Percentiles rank a stretch among this genome's conserved stretches.
phyloP scores from a whole-genome alignment of 2,113 vertebrate species.

The Saimiri boliviensis region DNA sequence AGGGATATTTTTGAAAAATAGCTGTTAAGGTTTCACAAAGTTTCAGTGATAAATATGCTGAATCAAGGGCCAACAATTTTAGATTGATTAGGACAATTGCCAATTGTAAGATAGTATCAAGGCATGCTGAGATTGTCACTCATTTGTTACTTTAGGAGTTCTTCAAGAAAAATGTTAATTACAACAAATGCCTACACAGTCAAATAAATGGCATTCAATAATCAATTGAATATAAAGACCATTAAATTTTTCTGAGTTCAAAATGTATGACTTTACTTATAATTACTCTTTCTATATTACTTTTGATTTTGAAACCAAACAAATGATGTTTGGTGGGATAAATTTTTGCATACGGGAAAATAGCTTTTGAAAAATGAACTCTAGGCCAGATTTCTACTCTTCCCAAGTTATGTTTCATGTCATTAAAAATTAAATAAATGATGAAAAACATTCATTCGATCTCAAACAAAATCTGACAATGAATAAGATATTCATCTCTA shows the following conservation, averaged over 20 bases:
- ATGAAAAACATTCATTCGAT: background rate
- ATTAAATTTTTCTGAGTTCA: background rate
- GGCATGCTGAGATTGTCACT: background rate
- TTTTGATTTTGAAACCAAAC: constrained; percentile 41
- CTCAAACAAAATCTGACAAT: constrained; percentile 35
- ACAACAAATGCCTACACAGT: constrained; percentile 8
- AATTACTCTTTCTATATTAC: constrained; percentile 12
- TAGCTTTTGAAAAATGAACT: constrained; percentile 39
- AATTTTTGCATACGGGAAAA: background rate
- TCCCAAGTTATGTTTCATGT: background rate
- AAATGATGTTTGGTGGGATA: background rate
- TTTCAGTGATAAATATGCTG: background rate
- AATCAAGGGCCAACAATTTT: background rate
- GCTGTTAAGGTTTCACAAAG: background rate
- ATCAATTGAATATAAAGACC: constrained; percentile 23
- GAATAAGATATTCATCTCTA: constrained; percentile 7
- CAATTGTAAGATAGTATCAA: background rate
- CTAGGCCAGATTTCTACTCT: background rate
- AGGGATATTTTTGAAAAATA: constrained; percentile 9
- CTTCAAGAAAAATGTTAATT: background rate
- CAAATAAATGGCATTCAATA: constrained; percentile 27
- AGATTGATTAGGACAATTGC: constrained; percentile 21
- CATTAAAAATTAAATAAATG: constrained; percentile 43
- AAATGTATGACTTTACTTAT: background rate
- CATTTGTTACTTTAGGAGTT: constrained; percentile 7